Evolutionary conservation across 2,888 invertebrate genomes (phyloP), one percentile per base, ranked within the genome.

Genomic region (Lordiphosa andalusiaca): DNA sequence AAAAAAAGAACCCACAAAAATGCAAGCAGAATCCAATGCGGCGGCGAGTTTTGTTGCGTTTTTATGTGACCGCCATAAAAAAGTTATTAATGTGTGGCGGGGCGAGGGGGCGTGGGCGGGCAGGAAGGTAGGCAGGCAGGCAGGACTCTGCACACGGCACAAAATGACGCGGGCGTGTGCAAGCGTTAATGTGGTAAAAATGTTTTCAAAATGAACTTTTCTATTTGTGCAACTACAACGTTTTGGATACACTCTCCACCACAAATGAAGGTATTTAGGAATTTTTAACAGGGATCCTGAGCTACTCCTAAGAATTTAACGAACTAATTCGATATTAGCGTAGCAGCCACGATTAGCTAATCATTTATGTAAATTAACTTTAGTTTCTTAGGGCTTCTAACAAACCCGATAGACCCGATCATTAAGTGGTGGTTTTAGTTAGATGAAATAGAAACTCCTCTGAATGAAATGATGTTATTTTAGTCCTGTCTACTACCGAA

Each of bases 121-220:
- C 2, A 7, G 19, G 13, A 33, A 16, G 35, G 25, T 41, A 48
- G 47, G 38, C 12, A 42, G 61, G 19, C 36, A 49, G 61, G 19
- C 36, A 49, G 63, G 53, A 42, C 23, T 44, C 13, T 41, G 38
- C 55, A 71, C 62, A 65, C 63, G 59, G 48, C 58, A 52, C 62
- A 69, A 84, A 84, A 84, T 84, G 65, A 68, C 60, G 59, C 68
- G 69, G 82, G 83, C 84, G 83, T 84, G 85, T 80, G 67, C 69
- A 69, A 72, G 85, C 78, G 85, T 80, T 80, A 80, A 80, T 84
- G 85, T 74, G 78, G 83, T 72, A 80, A 84, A 78, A 78, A 82
- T 71, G 71, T 60, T 77, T 73, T 73, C 61, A 58, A 65, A 63
- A 73, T 65, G 69, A 73, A 64, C 73, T 67, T 69, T 67, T 64